Conservation (phyloP, 2,113 vertebrate genomes). For the Pleuronectes platessa region DNA sequence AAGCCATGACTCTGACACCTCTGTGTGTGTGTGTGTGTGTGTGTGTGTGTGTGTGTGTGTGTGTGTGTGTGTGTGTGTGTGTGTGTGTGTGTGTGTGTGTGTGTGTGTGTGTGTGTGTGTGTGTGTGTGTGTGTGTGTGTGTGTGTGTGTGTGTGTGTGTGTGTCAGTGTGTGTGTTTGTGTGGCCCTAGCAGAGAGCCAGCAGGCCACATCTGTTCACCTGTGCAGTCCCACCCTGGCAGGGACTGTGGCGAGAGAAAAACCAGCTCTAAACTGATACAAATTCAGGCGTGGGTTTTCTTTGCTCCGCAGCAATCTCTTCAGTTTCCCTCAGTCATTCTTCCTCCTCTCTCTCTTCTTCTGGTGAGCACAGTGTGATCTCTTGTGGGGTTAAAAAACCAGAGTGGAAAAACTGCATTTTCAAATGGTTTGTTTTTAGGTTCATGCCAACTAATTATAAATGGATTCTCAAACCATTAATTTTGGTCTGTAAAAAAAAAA, state of each 20-base stretch:
- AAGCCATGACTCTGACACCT: slow-evolving; percentile 36
- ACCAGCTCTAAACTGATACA: not conserved
- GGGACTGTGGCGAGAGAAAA: slow-evolving; percentile 5
- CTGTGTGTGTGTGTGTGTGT: slow-evolving; percentile 23
- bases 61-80: slow-evolving; percentile 18
- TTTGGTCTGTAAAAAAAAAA: no score
- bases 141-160: slow-evolving; percentile 5
- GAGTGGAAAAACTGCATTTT: no score
- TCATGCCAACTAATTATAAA: no score
- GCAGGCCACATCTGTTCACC: slow-evolving; percentile 52
- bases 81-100: slow-evolving; percentile 5
- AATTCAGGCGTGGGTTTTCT: not conserved
- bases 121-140: slow-evolving; percentile 15
- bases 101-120: slow-evolving; percentile 16
- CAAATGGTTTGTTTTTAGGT: no score
- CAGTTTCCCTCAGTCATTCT: not conserved
- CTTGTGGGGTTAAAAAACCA: not conserved
- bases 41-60: slow-evolving; percentile 13
- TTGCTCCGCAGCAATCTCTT: slow-evolving; percentile 8
- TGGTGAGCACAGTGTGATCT: not conserved
- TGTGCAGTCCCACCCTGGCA: slow-evolving; percentile 29
- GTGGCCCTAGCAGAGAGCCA: slow-evolving; percentile 21
- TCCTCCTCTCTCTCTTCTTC: not conserved
- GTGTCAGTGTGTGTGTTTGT: slow-evolving; percentile 23
- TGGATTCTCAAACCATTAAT: no score